A percentile compares a stretch with the other conserved stretches of the same genome.
Evolutionary conservation across 2,888 invertebrate species (phyloP).

Genomic region (Ichneumoninae sp.): DNA sequence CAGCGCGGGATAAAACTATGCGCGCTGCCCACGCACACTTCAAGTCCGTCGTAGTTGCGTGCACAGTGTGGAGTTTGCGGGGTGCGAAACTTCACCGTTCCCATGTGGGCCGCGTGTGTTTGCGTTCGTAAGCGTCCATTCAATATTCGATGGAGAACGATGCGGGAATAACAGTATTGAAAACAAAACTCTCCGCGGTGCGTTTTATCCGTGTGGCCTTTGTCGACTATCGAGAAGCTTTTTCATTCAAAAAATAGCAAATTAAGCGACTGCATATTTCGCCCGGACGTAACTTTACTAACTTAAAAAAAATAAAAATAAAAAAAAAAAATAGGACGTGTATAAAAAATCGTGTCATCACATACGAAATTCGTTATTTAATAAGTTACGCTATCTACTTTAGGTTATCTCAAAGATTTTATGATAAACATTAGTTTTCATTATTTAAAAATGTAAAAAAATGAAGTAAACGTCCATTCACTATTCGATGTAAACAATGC

Average conservation of each 20-base stretch:
- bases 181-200: not conserved
- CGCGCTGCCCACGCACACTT: not conserved
- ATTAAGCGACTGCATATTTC: too few relatives aligned
- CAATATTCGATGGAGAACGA: conserved; percentile 17
- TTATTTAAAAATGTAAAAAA: too few relatives aligned
- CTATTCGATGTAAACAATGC: too few relatives aligned
- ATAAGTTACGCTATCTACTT: too few relatives aligned
- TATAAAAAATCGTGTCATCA: too few relatives aligned
- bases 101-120: not conserved
- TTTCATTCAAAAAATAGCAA: not conserved
- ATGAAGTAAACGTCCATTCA: too few relatives aligned
- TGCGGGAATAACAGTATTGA: conserved; percentile 6
- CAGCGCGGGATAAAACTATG: not conserved
- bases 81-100: not conserved
- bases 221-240: not conserved
- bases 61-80: not conserved
- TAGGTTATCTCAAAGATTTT: too few relatives aligned
- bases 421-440: too few relatives aligned
- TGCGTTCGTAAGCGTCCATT: not conserved
- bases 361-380: too few relatives aligned
- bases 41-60: not conserved
- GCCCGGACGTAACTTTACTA: too few relatives aligned
- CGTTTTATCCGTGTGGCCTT: not conserved
- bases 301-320: not conserved
- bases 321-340: too few relatives aligned